These are phyloP conservation scores for Caenorhabditis brenneri DNA, from an alignment of 1,140 invertebrate species.

Conservation along the genomic window DNA sequence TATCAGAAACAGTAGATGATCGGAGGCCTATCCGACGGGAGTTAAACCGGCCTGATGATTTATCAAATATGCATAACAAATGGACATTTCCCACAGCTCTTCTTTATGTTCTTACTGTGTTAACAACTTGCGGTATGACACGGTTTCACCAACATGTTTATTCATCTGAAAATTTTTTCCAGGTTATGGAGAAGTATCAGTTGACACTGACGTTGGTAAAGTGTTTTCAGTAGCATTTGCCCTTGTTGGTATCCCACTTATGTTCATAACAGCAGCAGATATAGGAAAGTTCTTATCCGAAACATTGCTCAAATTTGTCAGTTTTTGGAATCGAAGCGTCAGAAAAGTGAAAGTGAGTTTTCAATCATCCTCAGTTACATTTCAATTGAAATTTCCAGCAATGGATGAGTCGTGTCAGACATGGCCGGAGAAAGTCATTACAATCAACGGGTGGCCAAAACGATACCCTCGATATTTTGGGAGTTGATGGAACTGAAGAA, in stretches of 20 bases:
- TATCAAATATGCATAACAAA: conserved; percentile 71
- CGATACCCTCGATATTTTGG: conserved; percentile 66
- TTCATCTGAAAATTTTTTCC: conserved; percentile 46
- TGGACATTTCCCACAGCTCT: conserved; percentile 70
- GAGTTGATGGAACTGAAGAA: conserved; percentile 64
- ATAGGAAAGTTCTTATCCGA: conserved; percentile 71
- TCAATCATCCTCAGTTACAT: neutral
- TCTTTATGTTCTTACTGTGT: conserved; percentile 68
- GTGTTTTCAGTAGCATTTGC: conserved; percentile 71
- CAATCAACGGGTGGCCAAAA: conserved; percentile 65
- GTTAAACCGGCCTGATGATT: conserved; percentile 61
- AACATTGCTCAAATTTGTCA: conserved; percentile 69
- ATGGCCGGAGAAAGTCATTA: conserved; percentile 66
- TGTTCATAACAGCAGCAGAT: conserved; percentile 72
- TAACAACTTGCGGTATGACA: conserved; percentile 69
- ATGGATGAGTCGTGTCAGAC: conserved; percentile 62
- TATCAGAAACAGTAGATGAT: conserved; percentile 68
- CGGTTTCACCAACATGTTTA: neutral
- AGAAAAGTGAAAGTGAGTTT: conserved; percentile 62
- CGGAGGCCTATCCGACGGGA: conserved; percentile 67
- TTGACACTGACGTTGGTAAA: conserved; percentile 70
- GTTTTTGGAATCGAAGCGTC: conserved; percentile 65
- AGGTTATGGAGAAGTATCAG: conserved; percentile 71
- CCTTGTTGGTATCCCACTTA: conserved; percentile 70
- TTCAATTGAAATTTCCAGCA: conserved; percentile 50